These are phyloP conservation scores for Novumbra hubbsi DNA, from an alignment of 2,797 vertebrate species.

Conservation along the genomic window DNA sequence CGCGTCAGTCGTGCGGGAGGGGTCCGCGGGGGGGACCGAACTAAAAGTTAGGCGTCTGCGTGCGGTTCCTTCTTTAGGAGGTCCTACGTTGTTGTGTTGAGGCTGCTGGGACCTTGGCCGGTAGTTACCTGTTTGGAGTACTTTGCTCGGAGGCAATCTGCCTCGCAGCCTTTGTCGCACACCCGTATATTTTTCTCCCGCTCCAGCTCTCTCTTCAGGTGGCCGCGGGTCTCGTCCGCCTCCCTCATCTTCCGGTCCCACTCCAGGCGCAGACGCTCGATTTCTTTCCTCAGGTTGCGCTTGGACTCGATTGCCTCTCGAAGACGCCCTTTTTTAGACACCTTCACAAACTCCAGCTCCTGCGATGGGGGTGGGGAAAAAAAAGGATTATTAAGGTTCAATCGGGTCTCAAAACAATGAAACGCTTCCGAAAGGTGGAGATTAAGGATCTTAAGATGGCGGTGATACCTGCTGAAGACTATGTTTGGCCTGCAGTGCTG, in stretches of 20 bases:
- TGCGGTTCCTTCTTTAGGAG: neutral
- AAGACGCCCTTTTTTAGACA: slow-evolving; percentile 95
- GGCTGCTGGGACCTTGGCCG: neutral
- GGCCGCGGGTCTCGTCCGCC: slow-evolving; percentile 85
- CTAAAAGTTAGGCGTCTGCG: neutral
- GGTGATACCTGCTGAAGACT: slow-evolving; percentile 90
- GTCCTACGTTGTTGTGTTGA: neutral
- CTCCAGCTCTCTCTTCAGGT: slow-evolving; percentile 89
- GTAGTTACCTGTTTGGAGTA: slow-evolving; percentile 73
- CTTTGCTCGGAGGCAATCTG: slow-evolving; percentile 85
- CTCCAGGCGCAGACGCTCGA: slow-evolving; percentile 87
- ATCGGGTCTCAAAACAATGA: slow-evolving; percentile 59
- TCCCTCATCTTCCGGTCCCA: slow-evolving; percentile 93
- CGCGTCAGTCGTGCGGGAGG: neutral
- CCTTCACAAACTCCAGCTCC: slow-evolving; percentile 94
- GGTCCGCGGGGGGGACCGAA: neutral
- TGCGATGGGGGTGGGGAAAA: slow-evolving; percentile 44
- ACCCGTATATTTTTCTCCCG: slow-evolving; percentile 85
- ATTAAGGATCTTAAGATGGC: neutral
- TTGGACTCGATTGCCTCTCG: slow-evolving; percentile 95
- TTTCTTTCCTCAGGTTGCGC: slow-evolving; percentile 91
- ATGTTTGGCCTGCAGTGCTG: slow-evolving; percentile 90
- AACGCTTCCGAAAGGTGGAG: neutral
- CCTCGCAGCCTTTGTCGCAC: slow-evolving; percentile 92
- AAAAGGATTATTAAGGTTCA: slow-evolving; percentile 33